Evolutionary conservation across 2,797 vertebrate genomes (phyloP).

Genomic region (Catostomus latipinnis): DNA sequence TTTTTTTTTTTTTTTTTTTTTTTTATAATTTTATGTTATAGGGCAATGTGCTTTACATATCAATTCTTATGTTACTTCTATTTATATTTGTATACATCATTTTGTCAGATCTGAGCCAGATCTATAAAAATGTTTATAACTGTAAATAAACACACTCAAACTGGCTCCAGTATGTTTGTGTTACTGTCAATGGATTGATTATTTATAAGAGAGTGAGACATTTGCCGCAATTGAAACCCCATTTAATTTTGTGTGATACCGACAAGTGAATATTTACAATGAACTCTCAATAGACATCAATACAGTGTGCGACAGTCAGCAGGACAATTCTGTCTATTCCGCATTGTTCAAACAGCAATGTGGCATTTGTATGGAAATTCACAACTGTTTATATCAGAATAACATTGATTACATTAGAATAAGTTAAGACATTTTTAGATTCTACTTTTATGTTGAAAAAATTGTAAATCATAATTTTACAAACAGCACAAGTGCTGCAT

Average conservation of each 20-base stretch:
- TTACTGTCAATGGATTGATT: slow-evolving; percentile 28
- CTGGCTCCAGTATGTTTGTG: slow-evolving; percentile 52
- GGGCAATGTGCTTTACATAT: slow-evolving; percentile 55
- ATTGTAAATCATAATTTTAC: slow-evolving; percentile 28
- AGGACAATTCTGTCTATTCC: slow-evolving; percentile 22
- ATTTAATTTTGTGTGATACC: slow-evolving; percentile 30
- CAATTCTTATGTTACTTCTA: slow-evolving; percentile 76
- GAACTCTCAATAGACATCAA: slow-evolving; percentile 26
- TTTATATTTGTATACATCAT: slow-evolving; percentile 79
- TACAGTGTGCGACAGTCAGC: neutral
- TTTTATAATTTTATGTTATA: slow-evolving; percentile 34
- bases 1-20: slow-evolving; percentile 35
- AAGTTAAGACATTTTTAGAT: slow-evolving; percentile 2
- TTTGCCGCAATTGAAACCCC: slow-evolving; percentile 12
- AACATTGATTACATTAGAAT: slow-evolving; percentile 28
- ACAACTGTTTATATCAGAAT: slow-evolving; percentile 1
- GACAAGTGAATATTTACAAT: slow-evolving; percentile 33
- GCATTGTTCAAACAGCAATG: slow-evolving; percentile 7
- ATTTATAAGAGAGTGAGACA: slow-evolving; percentile 21
- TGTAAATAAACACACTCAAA: slow-evolving; percentile 78
- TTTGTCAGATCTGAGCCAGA: slow-evolving; percentile 66
- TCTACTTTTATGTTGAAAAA: slow-evolving; percentile 29
- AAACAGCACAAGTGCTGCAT: slow-evolving; percentile 42
- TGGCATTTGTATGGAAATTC: slow-evolving; percentile 22
- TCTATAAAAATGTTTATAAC: slow-evolving; percentile 72